Evolutionary conservation across 2,113 vertebrate genomes (phyloP), one percentile per base, ranked within the genome.

Genomic region (Thunnus thynnus): DNA sequence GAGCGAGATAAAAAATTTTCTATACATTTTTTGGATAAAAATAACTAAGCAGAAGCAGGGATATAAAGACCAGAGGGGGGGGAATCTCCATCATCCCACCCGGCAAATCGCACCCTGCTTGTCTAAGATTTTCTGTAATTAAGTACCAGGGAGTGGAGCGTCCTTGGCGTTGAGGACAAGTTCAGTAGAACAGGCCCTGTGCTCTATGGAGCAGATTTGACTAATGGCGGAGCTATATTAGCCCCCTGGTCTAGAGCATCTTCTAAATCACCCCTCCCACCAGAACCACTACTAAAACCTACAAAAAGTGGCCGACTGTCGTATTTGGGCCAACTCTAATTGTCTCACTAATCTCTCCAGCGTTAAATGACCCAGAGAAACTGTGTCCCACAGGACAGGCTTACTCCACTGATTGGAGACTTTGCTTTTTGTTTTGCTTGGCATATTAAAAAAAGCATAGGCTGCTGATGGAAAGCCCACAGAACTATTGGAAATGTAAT

Each of bases 401-500:
- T 92, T 89, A 89, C 72, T 70, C 76, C 17, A 20, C 77, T 91
- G 90, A 93, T 87, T 88, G 88, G 87, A 88, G 85, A 88, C 80
- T 88, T 77, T 84, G 83, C 81, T 80, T 91, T 93, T 88, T 93
- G 86, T 89, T 92, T 93, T 88, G 77, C 84, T 83, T 83, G 79
- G 78, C 83, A 82, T 84, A 93, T 94, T 90, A 92, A 93, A 93
- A 89, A 86, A 88, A 72, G 36, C 77, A 78, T 55, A 70, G 86
- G 71, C 69, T 54, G 86, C 85, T 86, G 74, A 85, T 82, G 87
- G 89, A 91, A 84, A 91, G 80, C 80, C 86, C 83, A 86, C 88
- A 89, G 85, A 91, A 92, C 88, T 91, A 94, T 94, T 88, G 94
- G 89, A 94, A 94, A 94, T 92, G 91, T 94, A 95, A 95, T 95